Evolutionary conservation across 2,797 vertebrate species (phyloP), one percentile per base, ranked within the genome.

Genomic region (Chromobotia macracanthus): DNA sequence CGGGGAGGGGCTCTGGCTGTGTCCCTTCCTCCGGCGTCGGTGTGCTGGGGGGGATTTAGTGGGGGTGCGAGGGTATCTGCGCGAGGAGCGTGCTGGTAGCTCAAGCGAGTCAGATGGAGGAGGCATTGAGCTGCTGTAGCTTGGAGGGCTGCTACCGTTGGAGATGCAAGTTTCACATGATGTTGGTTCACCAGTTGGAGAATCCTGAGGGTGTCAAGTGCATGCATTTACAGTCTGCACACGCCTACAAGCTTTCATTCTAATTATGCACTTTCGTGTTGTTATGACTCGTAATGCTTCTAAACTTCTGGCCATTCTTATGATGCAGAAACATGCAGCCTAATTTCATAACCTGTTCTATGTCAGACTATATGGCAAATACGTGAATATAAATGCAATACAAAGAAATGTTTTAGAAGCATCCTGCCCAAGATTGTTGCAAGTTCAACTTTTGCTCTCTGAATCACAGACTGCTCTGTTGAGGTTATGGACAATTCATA

Each of bases 31-130:
- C 87, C 84, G 85, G 77, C 74, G 80, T 75, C 92, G 90, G 56
- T 87, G 88, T 0, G 88, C 79, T 53, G 91, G 90, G 0, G 93
- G 93, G 0, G 94, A 95, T 83, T 91, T 91, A 10, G 84, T 91
- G 0, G 94, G 92, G 0, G 90, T 92, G 87, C 92, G 95, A 44
- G 93, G 94, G 77, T 92, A 95, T 28, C 90, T 91, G 41, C 90
- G 92, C 21, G 92, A 86, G 0, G 92, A 91, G 1, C 87, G 92
- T 8, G 89, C 88, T 5, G 94, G 92, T 0, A 91, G 88, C 0
- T 91, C 92, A 0, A 92, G 90, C 0, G 93, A 94, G 76, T 91
- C 91, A 0, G 91, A 89, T 0, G 91, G 84, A 0, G 90, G 89
- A 0, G 87, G 73, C 0, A 91, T 80, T 0, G 92, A 87, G 73